Conservation (phyloP, 2,113 vertebrate genomes). For the Agapornis roseicollis region DNA sequence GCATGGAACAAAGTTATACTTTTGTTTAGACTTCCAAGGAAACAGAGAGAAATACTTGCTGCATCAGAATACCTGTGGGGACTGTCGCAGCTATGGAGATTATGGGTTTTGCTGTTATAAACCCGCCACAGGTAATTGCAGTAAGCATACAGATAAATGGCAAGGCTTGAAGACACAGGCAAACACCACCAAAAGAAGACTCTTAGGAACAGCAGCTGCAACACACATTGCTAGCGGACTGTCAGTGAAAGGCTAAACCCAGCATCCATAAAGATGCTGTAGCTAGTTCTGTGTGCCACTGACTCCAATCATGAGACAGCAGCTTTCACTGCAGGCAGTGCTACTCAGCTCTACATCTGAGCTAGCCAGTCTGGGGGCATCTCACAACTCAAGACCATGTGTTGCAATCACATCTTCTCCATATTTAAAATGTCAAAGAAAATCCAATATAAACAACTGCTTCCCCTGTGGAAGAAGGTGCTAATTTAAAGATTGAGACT, state of each 20-base stretch:
- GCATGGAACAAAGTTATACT: not conserved
- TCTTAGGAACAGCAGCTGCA: not conserved
- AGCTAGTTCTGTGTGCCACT: not conserved
- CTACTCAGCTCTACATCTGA: not conserved
- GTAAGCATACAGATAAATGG: not conserved
- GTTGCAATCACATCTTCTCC: not conserved
- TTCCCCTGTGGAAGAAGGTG: not conserved
- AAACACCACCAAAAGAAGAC: no score
- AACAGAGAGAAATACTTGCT: not conserved
- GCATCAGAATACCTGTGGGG: not conserved
- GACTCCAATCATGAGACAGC: rapidly evolving
- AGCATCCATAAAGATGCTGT: rapidly evolving
- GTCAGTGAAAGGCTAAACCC: not conserved
- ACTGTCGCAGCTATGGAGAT: not conserved
- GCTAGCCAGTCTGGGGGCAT: rapidly evolving
- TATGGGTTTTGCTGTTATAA: not conserved
- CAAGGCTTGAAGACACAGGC: not conserved
- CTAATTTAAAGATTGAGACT: not conserved
- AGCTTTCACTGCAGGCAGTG: no score
- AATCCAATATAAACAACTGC: not conserved
- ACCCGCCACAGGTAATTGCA: rapidly evolving
- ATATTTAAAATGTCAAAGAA: not conserved
- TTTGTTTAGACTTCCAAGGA: not conserved
- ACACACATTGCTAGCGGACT: no score
- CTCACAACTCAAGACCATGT: not conserved